Conservation (phyloP, 2,113 vertebrate species). For the Siniperca knerii region DNA sequence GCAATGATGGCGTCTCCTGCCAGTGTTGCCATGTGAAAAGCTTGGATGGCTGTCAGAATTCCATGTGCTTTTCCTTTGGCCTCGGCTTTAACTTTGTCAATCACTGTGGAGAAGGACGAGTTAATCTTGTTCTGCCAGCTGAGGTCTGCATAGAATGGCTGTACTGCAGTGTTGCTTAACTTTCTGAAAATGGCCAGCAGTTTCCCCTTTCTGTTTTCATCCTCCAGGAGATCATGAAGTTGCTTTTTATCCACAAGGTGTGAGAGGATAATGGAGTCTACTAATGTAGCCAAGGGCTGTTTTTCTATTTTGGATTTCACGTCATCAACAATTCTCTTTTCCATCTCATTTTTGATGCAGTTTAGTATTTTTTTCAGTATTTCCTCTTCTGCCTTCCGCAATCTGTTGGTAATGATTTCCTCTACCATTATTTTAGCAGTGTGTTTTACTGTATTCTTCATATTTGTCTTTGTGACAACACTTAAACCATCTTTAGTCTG, state of each 20-base stretch:
- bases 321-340: rapidly evolving
- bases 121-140: not conserved
- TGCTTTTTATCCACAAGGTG: constrained; percentile 19
- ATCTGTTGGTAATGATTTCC: not conserved
- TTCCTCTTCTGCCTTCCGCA: constrained; percentile 31
- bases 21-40: not conserved
- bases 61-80: not conserved
- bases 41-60: constrained; percentile 31
- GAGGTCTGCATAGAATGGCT: too few relatives aligned
- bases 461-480: too few relatives aligned
- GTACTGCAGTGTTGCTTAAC: too few relatives aligned
- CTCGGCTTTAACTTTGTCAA: not conserved
- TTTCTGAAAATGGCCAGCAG: too few relatives aligned
- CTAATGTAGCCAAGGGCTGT: constrained; percentile 2
- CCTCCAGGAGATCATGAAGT: constrained; percentile 3
- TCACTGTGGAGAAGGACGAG: constrained; percentile 13
- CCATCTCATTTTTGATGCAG: not conserved
- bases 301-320: constrained; percentile 35
- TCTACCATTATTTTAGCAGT: not conserved
- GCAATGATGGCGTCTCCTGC: too few relatives aligned
- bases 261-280: constrained; percentile 29
- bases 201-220: not conserved
- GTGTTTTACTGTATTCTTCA: too few relatives aligned
- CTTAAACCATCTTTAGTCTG: too few relatives aligned
- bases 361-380: constrained; percentile 9